Conservation (phyloP, 2,888 invertebrate genomes). For the Acrobeloides nanus region DNA sequence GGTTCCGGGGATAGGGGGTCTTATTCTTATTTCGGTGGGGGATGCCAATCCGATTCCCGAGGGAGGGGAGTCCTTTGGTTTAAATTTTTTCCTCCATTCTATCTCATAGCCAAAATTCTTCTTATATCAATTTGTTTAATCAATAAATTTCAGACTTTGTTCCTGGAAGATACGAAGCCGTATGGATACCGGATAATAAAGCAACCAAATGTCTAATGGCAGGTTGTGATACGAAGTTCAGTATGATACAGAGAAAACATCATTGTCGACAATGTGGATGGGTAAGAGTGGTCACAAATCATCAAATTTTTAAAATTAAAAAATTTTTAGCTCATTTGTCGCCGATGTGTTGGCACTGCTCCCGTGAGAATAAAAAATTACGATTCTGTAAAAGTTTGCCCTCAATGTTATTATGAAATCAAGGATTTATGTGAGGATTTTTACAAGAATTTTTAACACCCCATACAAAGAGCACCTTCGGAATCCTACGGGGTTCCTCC, state of each 20-base stretch:
- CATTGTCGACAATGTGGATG: conserved; percentile 77
- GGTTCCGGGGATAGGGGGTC: too few relatives aligned
- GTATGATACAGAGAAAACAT: conserved; percentile 69
- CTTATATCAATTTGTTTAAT: background rate
- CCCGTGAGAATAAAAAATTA: conserved; percentile 37
- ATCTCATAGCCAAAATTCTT: too few relatives aligned
- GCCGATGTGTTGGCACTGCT: conserved; percentile 39
- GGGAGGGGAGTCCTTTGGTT: too few relatives aligned
- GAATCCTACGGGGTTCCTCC: too few relatives aligned
- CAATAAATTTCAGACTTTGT: background rate
- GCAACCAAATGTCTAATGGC: conserved; percentile 70
- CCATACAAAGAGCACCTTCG: too few relatives aligned
- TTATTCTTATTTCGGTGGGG: too few relatives aligned
- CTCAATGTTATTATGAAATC: conserved; percentile 40
- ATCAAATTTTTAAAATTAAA: conserved; percentile 6
- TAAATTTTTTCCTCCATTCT: too few relatives aligned
- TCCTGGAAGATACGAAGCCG: conserved; percentile 6
- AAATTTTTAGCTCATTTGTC: conserved; percentile 40
- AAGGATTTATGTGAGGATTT: conserved; percentile 28
- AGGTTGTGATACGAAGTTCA: conserved; percentile 69
- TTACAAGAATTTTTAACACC: background rate
- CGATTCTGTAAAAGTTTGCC: conserved; percentile 35
- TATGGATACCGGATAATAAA: conserved; percentile 61
- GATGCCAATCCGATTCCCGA: too few relatives aligned
- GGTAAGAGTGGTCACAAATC: conserved; percentile 60